Base-by-base conservation (phyloP, 2,797 vertebrate genomes). In the Fringilla coelebs region DNA sequence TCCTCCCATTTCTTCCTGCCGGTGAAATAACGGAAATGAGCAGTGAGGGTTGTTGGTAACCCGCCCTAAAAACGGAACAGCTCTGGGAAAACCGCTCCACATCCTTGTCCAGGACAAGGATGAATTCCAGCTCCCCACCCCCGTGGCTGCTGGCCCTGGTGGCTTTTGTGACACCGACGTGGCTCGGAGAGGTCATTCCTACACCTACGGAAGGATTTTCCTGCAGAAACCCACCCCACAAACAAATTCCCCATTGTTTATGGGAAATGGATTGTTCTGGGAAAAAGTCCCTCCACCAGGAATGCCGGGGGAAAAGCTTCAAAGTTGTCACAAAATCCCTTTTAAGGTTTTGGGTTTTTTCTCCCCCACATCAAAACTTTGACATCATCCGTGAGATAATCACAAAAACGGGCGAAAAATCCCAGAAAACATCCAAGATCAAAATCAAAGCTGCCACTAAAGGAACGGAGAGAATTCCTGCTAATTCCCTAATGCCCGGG, bases 391-490 rank as follows among this genome's bases (percentile, higher is more conserved):
- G 2, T 31, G 25, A 49, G 34, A 76, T 71, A 95, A 93, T 41
- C 32, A 29, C 38, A 89, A 77, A 90, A 84, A 61, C 4, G 25
- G 19, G 49, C 43, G 84, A 75, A 70, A 86, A 92, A 87, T 7
- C 51, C 58, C 55, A 5, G 73, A 84, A 90, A 66, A 73, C 18
- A 63, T 12, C 46, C 66, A 22, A 70, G 74, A 79, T 72, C 22
- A 70, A 76, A 94, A 67, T 31, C 86, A 76, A 92, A 94, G 78
- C 55, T 60, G 12, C 48, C 57, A 4, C 74, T 74, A 60, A 79
- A 93, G 60, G 8, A 38, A 14, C 52, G 2, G 58, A 71, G 51
- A 40, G 71, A 80, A 87, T 71, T 57, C 75, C 81, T 57, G 63
- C 31, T 76, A 26, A 57, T 81, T 88, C 71, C 68, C n/a, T 34